phyloP scores from a whole-genome alignment of 1,140 invertebrate genomes.

The Colletes latitarsis region DNA sequence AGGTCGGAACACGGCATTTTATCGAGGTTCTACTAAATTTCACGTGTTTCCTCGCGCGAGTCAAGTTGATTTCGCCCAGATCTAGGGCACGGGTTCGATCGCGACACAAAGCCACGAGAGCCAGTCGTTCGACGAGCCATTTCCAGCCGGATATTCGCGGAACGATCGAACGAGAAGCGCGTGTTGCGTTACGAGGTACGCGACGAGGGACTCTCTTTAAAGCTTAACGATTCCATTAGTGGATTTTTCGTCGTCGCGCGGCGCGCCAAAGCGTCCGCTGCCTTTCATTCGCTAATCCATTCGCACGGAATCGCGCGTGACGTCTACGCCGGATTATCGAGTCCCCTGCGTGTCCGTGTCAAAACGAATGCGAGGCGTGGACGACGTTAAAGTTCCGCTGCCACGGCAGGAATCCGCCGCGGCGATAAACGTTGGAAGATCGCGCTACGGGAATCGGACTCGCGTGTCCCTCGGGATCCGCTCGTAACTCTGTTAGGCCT shows the following conservation, averaged over 20 bases:
- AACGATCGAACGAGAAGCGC: no score
- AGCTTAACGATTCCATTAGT: slow-evolving; percentile 32
- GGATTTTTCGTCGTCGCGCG: not conserved
- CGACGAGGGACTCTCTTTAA: no score
- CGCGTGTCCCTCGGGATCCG: slow-evolving; percentile 45
- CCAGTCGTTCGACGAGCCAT: no score
- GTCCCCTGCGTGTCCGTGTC: slow-evolving; percentile 45
- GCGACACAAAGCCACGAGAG: no score
- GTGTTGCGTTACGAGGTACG: no score
- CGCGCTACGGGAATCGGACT: slow-evolving; percentile 15
- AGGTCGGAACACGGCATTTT: no score
- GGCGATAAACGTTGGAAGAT: slow-evolving; percentile 26
- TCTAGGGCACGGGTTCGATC: no score
- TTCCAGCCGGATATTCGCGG: no score
- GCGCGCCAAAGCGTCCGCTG: not conserved
- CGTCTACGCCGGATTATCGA: slow-evolving; percentile 46
- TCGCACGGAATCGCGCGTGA: slow-evolving; percentile 23
- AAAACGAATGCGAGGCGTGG: slow-evolving; percentile 51
- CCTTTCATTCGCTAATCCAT: not conserved
- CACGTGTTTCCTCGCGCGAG: no score
- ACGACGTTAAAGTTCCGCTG: slow-evolving; percentile 47
- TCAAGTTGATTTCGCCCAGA: no score
- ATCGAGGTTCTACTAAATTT: no score
- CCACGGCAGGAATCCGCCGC: slow-evolving; percentile 27
- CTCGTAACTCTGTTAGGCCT: slow-evolving; percentile 51